A percentile compares a stretch with the other conserved stretches of the same genome.
Conservation (phyloP, 2,888 invertebrate species). For the Callimorpha dominula region DNA sequence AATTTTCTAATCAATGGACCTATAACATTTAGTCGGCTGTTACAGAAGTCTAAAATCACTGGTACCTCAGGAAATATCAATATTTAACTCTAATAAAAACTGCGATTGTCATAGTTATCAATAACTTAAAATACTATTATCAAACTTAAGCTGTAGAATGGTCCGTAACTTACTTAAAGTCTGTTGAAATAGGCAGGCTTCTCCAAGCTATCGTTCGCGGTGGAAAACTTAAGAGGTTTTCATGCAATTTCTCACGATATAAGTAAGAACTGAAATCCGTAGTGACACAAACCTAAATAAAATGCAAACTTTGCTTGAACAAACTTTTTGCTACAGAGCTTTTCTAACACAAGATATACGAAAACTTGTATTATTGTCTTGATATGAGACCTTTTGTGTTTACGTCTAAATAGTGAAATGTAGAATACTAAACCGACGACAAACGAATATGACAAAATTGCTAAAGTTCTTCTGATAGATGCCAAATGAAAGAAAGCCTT, state of each 20-base stretch:
- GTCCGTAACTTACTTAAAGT: constrained; percentile 55
- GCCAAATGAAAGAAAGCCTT: neutral
- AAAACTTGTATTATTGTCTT: constrained; percentile 12
- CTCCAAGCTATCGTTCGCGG: constrained; percentile 33
- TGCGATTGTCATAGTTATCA: constrained; percentile 57
- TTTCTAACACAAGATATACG: constrained; percentile 9
- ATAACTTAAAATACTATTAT: too few relatives aligned
- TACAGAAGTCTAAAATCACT: constrained; percentile 21
- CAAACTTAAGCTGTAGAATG: constrained; percentile 43
- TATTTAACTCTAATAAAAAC: constrained; percentile 57
- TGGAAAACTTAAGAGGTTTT: constrained; percentile 41
- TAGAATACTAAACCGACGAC: neutral
- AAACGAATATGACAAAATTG: neutral
- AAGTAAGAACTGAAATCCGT: constrained; percentile 34
- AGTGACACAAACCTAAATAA: constrained; percentile 31
- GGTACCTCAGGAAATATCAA: constrained; percentile 40
- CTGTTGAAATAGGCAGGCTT: constrained; percentile 48
- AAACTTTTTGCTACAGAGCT: constrained; percentile 12
- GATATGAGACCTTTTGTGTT: constrained; percentile 15
- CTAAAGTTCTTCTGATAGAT: constrained; percentile 9
- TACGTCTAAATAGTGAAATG: constrained; percentile 9
- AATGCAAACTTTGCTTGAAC: constrained; percentile 17
- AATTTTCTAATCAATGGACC: neutral
- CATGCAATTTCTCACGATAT: constrained; percentile 35
- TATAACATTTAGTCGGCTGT: neutral